Evolutionary conservation across 2,113 vertebrate species (phyloP), one percentile per base, ranked within the genome.

Genomic region (Sitta europaea): DNA sequence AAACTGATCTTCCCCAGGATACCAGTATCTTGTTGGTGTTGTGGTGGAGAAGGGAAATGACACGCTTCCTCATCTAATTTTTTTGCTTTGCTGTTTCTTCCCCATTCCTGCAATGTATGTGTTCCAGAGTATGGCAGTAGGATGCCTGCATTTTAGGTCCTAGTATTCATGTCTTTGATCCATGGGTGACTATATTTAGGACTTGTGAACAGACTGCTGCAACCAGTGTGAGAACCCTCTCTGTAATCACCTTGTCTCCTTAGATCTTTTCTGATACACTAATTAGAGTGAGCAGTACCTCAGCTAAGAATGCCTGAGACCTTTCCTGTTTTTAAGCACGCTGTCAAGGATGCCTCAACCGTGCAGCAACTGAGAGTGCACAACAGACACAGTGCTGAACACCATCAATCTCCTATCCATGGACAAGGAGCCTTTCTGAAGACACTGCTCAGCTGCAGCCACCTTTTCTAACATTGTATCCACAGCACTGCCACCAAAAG

Each of bases 401-500:
- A 43, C 42, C 0, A 0, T 22, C 53, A 38, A 23, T 29, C 31
- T 23, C 6, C 29, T 38, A 4, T 1, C 0, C 19, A 15, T 3
- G 20, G 38, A 47, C 21, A 59, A 47, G 12, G 8, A 75, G 40
- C 36, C 22, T 29, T n/a, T 61, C 19, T 61, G 40, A 80, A 91
- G 28, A 15, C 59, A 15, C 36, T 33, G 29, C 31, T 59, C 45
- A 51, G 57, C 6, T 24, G 14, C 21, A 59, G 43, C 5, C 70
- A 62, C 36, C 16, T 12, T 61, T 61, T 47, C 74, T 57, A n/a
- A 40, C 68, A 42, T 35, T 38, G 18, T 2, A 6, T 20, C 36
- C 38, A 31, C 48, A 89, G 43, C 29, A 29, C 47, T 72, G 22
- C 7, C 57, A 48, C 20, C 42, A 36, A 62, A 62, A 33, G 12